A percentile compares a stretch with the other conserved stretches of the same genome.
These are phyloP conservation scores for Clivina fossor DNA, from an alignment of 2,888 invertebrate species.

Conservation along the genomic window DNA sequence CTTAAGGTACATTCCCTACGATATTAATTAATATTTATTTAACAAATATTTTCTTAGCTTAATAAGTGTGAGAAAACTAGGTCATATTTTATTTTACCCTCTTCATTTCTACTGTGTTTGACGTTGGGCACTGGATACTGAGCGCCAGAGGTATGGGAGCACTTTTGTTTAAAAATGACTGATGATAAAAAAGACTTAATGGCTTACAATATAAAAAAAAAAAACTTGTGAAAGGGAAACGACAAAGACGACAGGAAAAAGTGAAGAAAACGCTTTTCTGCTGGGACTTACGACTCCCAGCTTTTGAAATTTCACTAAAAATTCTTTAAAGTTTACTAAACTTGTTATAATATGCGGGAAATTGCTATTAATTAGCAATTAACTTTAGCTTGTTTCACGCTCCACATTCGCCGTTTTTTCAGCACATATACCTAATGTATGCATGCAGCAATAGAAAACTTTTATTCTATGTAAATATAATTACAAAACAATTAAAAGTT, in stretches of 20 bases:
- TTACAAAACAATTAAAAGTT: too few species aligned
- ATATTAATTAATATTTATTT: too few species aligned
- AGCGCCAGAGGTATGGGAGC: neutral
- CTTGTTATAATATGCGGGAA: too few species aligned
- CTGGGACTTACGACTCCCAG: too few species aligned
- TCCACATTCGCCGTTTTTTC: too few species aligned
- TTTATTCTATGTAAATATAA: too few species aligned
- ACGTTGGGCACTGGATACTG: neutral
- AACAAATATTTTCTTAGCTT: conserved; percentile 11
- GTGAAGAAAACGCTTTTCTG: conserved; percentile 8
- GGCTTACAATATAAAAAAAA: conserved; percentile 12
- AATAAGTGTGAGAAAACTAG: conserved; percentile 7
- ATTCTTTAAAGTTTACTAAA: too few species aligned
- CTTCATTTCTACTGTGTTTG: conserved; percentile 1
- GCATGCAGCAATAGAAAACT: too few species aligned
- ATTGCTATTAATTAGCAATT: too few species aligned
- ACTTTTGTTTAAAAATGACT: conserved; percentile 16
- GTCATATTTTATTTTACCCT: conserved; percentile 11
- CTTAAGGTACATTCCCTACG: too few species aligned
- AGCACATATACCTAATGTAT: too few species aligned
- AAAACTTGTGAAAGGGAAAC: conserved; percentile 10
- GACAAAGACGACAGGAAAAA: conserved; percentile 11
- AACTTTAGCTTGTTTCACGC: too few species aligned
- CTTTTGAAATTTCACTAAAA: neutral
- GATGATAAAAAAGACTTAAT: conserved; percentile 13